Conservation (phyloP, 2,797 vertebrate species). For the Arremon aurantiirostris region DNA sequence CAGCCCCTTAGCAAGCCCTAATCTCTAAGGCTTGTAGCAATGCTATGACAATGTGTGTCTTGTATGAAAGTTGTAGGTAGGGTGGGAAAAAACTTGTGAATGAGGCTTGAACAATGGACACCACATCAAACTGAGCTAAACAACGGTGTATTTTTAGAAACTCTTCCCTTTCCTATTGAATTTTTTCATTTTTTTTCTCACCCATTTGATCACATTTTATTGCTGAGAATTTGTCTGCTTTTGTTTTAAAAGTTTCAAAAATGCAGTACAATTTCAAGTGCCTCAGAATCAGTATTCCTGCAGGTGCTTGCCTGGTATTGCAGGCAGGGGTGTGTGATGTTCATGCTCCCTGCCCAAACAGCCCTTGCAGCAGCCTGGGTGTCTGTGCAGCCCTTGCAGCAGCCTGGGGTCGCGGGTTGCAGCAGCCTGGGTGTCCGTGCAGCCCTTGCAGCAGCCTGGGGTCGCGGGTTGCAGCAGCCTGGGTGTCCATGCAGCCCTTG, state of each 20-base stretch:
- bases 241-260: background rate
- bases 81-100: slow-evolving; percentile 66
- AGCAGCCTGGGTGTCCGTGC: background rate
- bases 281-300: background rate
- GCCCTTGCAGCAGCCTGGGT: background rate
- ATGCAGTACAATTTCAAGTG: background rate
- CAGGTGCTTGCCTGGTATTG: background rate
- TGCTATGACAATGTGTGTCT: slow-evolving; percentile 2
- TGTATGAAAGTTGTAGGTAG: slow-evolving; percentile 70
- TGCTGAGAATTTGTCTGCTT: background rate
- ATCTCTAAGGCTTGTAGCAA: slow-evolving; percentile 44
- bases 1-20: slow-evolving; percentile 38
- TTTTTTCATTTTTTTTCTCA: background rate
- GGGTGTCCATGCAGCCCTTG: too few species aligned
- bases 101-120: slow-evolving; percentile 14
- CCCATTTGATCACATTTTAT: background rate
- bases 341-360: background rate
- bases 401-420: background rate
- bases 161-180: background rate
- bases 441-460: background rate
- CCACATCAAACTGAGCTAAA: background rate
- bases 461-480: background rate
- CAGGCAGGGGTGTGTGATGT: background rate
- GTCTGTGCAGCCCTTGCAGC: too few species aligned
- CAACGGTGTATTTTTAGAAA: background rate